Evolutionary conservation across 1,140 invertebrate species (phyloP).

Genomic region (Lordiphosa stackelbergi): DNA sequence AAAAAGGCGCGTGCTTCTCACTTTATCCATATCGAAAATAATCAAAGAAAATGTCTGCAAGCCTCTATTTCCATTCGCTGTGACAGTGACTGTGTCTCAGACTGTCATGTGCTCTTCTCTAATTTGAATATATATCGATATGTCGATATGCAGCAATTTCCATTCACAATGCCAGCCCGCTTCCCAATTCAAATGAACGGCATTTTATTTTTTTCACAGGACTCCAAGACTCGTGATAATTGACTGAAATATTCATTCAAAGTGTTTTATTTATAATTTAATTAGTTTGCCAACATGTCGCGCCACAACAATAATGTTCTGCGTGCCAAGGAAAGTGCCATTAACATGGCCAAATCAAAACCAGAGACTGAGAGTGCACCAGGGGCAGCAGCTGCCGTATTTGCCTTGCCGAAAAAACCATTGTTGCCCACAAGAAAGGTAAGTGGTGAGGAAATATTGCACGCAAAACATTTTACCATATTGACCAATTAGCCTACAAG

Average conservation of each 20-base stretch:
- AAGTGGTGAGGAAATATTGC: neutral
- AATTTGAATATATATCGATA: no score
- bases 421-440: slow-evolving; percentile 49
- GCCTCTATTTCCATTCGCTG: no score
- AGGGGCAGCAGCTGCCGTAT: slow-evolving; percentile 3
- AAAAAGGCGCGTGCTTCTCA: no score
- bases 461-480: neutral
- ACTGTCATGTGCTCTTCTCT: no score
- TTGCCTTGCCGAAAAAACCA: slow-evolving; percentile 45
- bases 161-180: slow-evolving; percentile 36
- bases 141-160: slow-evolving; percentile 6
- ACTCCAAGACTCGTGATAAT: slow-evolving; percentile 12
- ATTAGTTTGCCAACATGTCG: slow-evolving; percentile 43
- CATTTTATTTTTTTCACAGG: slow-evolving; percentile 58
- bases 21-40: no score
- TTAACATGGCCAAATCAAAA: slow-evolving; percentile 12
- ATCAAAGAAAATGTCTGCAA: no score
- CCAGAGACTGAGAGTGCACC: slow-evolving; percentile 4
- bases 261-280: slow-evolving; percentile 10
- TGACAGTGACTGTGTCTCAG: no score
- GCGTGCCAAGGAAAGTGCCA: slow-evolving; percentile 49
- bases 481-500: slow-evolving; percentile 19
- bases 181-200: slow-evolving; percentile 67
- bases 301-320: slow-evolving; percentile 43
- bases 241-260: slow-evolving; percentile 2